These are phyloP conservation scores for Anticlea derivata DNA, from an alignment of 2,888 invertebrate genomes.

Conservation along the genomic window DNA sequence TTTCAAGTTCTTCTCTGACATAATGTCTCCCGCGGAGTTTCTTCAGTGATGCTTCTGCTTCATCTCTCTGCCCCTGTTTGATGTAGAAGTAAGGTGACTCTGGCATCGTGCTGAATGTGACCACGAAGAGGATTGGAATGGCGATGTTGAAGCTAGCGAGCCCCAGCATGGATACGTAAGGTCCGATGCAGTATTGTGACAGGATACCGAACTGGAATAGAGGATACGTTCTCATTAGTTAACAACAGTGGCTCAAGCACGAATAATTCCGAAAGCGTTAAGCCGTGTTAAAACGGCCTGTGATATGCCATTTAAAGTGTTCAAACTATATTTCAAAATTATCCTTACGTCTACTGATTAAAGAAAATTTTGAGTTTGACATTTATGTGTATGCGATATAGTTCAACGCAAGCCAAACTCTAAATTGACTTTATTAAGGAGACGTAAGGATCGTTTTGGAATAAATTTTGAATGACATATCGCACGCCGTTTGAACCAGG, in stretches of 20 bases:
- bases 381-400: too few relatives aligned
- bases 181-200: slow-evolving; percentile 84
- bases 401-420: too few relatives aligned
- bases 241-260: too few relatives aligned
- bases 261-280: neutral
- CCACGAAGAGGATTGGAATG: slow-evolving; percentile 81
- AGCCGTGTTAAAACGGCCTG: too few relatives aligned
- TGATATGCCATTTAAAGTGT: too few relatives aligned
- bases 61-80: slow-evolving; percentile 71
- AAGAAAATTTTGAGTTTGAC: too few relatives aligned
- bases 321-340: too few relatives aligned
- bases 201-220: slow-evolving; percentile 82
- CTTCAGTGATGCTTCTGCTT: slow-evolving; percentile 82
- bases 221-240: slow-evolving; percentile 17
- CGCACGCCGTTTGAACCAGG: too few relatives aligned
- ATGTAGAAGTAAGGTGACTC: slow-evolving; percentile 86
- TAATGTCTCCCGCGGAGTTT: slow-evolving; percentile 82
- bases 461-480: too few relatives aligned
- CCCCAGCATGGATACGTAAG: slow-evolving; percentile 81
- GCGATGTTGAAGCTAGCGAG: slow-evolving; percentile 82
- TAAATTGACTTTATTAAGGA: too few relatives aligned
- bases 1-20: slow-evolving; percentile 81
- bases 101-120: slow-evolving; percentile 85
- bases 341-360: too few relatives aligned
- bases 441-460: too few relatives aligned